Evolutionary conservation across 2,113 vertebrate genomes (phyloP), one percentile per base, ranked within the genome.

Genomic region (Regulus satrapa): DNA sequence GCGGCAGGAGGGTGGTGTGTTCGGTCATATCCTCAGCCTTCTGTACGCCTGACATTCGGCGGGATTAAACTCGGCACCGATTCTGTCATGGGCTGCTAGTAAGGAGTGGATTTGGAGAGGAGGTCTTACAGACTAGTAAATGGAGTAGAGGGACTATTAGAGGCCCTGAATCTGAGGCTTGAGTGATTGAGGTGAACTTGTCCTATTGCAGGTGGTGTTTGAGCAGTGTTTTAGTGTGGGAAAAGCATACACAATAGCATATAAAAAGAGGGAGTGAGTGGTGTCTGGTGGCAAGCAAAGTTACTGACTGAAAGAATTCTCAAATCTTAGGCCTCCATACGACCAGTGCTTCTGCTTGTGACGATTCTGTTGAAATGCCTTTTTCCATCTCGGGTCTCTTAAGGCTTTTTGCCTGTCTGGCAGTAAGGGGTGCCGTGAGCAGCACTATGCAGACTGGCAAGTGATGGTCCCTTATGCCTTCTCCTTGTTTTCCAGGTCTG

Each of bases 301-400:
- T 45, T 78, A 46, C 55, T 6, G 59, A 12, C 7, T 14, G 58
- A 52, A 40, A 38, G 40, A 56, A 36, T 41, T 59, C 16, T 6
- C 23, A 2, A 6, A 24, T 24, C 32, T 34, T 19, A 5, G 29
- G 18, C 32, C 26, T 79, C 32, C 32, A 0, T 9, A 21, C 28
- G 11, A n/a, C 13, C 3, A 29, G 1, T 2, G 12, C 8, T 45
- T 19, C n/a, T 48, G 0, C n/a, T 34, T 32, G 32, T 17, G 15
- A 7, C 6, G 4, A 18, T 84, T 54, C 17, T 18, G 0, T 10
- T 24, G 19, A 59, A 82, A 28, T 28, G 24, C 17, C 28, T 29
- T 56, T 82, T 54, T 3, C 16, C 28, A 45, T 46, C 54, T 79
- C 3, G 0, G 10, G 63, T 72, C 40, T 73, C 12, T 18, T 21